phyloP scores from a whole-genome alignment of 2,113 vertebrate genomes.

The Sprattus sprattus region DNA sequence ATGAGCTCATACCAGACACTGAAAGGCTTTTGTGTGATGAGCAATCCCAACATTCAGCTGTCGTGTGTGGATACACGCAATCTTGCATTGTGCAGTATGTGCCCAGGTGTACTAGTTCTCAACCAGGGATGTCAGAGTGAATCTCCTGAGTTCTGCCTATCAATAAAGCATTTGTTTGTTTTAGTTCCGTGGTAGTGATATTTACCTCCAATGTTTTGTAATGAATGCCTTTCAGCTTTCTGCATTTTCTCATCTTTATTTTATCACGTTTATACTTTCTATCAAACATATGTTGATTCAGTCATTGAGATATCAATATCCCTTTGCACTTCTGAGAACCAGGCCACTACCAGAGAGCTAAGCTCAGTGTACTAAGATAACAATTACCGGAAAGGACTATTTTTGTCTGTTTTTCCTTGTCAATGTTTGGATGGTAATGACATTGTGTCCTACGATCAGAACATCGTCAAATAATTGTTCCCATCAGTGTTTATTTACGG shows the following conservation, averaged over 20 bases:
- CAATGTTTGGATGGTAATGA: not conserved
- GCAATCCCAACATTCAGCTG: constrained; percentile 39
- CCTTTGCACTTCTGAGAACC: not conserved
- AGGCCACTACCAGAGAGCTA: not conserved
- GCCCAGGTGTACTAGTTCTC: not conserved
- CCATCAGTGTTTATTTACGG: constrained; percentile 20
- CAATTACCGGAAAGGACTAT: constrained; percentile 17
- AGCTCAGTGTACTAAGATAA: not conserved
- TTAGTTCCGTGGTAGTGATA: not conserved
- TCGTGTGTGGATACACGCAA: not conserved
- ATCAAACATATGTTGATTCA: not conserved
- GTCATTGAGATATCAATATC: not conserved
- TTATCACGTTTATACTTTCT: not conserved
- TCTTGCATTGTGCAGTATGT: not conserved
- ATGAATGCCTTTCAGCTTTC: not conserved
- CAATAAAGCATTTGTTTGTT: not conserved
- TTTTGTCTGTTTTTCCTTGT: not conserved
- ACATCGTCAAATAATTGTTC: constrained; percentile 25
- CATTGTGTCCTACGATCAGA: constrained; percentile 10
- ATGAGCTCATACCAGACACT: constrained; percentile 60
- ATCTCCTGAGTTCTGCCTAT: not conserved
- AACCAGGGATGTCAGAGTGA: not conserved
- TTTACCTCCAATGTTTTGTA: not conserved
- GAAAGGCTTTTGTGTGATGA: constrained; percentile 56
- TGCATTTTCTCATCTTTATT: not conserved